These are phyloP conservation scores for Noctua pronuba DNA, from an alignment of 2,888 invertebrate species.

Conservation along the genomic window DNA sequence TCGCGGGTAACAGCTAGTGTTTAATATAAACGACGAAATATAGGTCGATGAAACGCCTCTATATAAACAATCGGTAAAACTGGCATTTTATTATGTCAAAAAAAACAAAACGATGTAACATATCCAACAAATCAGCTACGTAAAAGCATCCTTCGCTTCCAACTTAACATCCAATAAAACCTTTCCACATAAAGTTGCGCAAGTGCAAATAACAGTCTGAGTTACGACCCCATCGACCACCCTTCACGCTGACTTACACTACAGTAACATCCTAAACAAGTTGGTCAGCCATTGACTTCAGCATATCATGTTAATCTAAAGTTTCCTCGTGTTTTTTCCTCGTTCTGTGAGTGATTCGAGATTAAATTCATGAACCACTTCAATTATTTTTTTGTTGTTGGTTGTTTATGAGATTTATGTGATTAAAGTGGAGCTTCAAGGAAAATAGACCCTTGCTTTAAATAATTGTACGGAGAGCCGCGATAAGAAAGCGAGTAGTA, in stretches of 20 bases:
- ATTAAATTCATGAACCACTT: conserved; percentile 27
- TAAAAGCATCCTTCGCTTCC: background rate
- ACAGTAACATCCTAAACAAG: conserved; percentile 28
- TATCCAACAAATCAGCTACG: background rate
- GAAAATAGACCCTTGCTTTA: background rate
- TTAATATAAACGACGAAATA: no score
- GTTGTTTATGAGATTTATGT: background rate
- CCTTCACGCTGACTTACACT: conserved; percentile 12
- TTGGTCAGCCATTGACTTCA: no score
- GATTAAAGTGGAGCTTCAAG: background rate
- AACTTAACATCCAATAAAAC: conserved; percentile 28
- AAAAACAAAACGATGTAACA: background rate
- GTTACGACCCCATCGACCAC: conserved; percentile 33
- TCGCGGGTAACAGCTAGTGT: no score
- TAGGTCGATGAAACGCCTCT: no score
- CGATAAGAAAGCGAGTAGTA: background rate
- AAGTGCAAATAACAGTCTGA: conserved; percentile 29
- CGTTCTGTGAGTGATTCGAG: conserved; percentile 19
- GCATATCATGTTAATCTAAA: conserved; percentile 21
- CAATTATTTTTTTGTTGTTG: conserved; percentile 16
- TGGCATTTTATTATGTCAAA: background rate
- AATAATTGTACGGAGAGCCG: background rate
- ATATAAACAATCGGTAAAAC: no score
- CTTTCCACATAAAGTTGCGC: conserved; percentile 29
- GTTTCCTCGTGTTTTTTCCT: conserved; percentile 39